Evolutionary conservation across 2,797 vertebrate genomes (phyloP).

Genomic region (Sebastes vulpes): DNA sequence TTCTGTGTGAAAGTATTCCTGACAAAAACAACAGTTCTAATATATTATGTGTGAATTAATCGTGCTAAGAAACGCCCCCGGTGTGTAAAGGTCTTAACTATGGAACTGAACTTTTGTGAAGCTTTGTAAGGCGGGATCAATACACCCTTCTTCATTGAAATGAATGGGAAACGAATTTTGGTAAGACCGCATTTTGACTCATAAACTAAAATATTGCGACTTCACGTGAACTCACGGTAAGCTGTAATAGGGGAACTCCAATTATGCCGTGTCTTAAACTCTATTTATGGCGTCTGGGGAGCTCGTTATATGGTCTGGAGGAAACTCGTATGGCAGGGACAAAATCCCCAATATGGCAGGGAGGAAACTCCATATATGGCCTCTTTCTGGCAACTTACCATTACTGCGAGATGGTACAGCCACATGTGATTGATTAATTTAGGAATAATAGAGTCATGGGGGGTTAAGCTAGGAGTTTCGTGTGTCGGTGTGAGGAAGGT

Average conservation of each 20-base stretch:
- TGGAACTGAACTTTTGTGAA: not conserved
- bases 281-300: not conserved
- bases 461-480: not conserved
- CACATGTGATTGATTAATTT: not conserved
- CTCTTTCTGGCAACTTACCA: slow-evolving; percentile 9
- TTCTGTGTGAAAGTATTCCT: too few relatives aligned
- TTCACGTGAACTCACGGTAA: not conserved
- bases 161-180: not conserved
- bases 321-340: slow-evolving; percentile 71
- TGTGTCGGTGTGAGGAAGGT: slow-evolving; percentile 24
- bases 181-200: not conserved
- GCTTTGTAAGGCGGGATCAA: not conserved
- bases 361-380: slow-evolving; percentile 73
- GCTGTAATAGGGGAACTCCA: not conserved
- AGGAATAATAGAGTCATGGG: not conserved
- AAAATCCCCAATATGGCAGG: slow-evolving; percentile 69
- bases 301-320: slow-evolving; percentile 31
- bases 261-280: not conserved
- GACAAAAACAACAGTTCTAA: too few relatives aligned
- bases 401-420: not conserved
- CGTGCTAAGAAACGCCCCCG: too few relatives aligned
- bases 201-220: not conserved
- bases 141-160: not conserved
- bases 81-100: not conserved
- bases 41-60: too few relatives aligned